phyloP scores from a whole-genome alignment of 2,888 invertebrate species.

The Tolmerus cingulatus region DNA sequence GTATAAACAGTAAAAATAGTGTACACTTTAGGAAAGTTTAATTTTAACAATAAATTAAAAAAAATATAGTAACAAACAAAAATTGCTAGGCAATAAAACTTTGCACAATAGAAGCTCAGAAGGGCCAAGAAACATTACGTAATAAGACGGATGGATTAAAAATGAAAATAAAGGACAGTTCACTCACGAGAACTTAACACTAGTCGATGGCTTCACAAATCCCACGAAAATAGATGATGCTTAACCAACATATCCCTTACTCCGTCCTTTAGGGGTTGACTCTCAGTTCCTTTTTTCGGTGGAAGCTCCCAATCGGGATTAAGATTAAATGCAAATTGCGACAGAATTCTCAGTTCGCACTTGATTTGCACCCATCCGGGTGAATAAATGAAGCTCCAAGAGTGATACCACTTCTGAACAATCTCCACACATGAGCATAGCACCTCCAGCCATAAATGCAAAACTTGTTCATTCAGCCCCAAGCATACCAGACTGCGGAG shows the following conservation, averaged over 20 bases:
- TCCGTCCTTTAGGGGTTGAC: constrained; percentile 90
- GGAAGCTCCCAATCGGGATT: constrained; percentile 97
- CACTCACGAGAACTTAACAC: background rate
- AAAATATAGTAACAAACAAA: background rate
- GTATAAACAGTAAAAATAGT: constrained; percentile 33
- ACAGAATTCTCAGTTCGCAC: constrained; percentile 93
- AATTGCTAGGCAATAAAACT: background rate
- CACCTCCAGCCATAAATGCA: constrained; percentile 98
- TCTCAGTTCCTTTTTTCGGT: constrained; percentile 79
- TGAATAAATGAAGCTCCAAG: constrained; percentile 92
- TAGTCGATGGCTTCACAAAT: constrained; percentile 70
- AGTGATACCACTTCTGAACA: constrained; percentile 95
- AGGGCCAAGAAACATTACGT: background rate
- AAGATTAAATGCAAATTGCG: constrained; percentile 96
- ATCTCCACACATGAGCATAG: constrained; percentile 93
- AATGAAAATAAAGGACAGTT: background rate
- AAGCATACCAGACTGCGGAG: constrained; percentile 92
- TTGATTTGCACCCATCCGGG: constrained; percentile 99
- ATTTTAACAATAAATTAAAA: constrained; percentile 28
- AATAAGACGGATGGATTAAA: background rate
- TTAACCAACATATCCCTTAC: constrained; percentile 99
- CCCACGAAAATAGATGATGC: constrained; percentile 99
- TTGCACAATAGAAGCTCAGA: background rate
- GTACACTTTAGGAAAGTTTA: background rate
- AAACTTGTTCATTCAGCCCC: constrained; percentile 96